Conservation (phyloP, 2,113 vertebrate genomes). For the Tachysurus fulvidraco region DNA sequence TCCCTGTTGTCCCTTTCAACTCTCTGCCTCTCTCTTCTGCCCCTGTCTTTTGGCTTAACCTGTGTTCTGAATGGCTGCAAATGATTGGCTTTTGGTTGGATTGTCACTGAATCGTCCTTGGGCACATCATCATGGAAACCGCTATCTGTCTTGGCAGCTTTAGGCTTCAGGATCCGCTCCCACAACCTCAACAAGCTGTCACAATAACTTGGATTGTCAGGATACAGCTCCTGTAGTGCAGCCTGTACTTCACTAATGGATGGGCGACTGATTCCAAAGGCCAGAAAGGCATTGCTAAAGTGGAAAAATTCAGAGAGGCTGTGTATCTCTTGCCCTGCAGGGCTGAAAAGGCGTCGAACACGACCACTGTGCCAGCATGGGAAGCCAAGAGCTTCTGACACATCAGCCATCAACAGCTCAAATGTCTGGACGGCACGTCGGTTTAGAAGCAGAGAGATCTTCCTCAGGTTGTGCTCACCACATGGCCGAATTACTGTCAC, state of each 20-base stretch:
- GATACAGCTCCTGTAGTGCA: conserved; percentile 85
- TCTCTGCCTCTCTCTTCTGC: conserved; percentile 37
- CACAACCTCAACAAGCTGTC: conserved; percentile 69
- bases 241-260: conserved; percentile 79
- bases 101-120: not conserved
- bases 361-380: conserved; percentile 87
- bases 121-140: conserved; percentile 58
- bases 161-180: conserved; percentile 78
- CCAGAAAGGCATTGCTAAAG: conserved; percentile 87
- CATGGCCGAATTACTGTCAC: conserved; percentile 86
- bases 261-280: conserved; percentile 81
- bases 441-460: conserved; percentile 89
- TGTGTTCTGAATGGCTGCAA: conserved; percentile 45
- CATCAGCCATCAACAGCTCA: conserved; percentile 86
- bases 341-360: conserved; percentile 85
- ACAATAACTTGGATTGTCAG: conserved; percentile 73
- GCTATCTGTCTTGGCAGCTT: conserved; percentile 75
- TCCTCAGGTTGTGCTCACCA: conserved; percentile 72
- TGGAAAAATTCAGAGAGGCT: conserved; percentile 88
- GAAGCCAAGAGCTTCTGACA: conserved; percentile 92
- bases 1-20: conserved; percentile 39
- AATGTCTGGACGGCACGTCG: conserved; percentile 87
- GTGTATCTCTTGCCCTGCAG: conserved; percentile 72
- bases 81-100: conserved; percentile 43
- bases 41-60: conserved; percentile 37